phyloP scores from a whole-genome alignment of 2,113 vertebrate genomes.

The Ursus arctos region DNA sequence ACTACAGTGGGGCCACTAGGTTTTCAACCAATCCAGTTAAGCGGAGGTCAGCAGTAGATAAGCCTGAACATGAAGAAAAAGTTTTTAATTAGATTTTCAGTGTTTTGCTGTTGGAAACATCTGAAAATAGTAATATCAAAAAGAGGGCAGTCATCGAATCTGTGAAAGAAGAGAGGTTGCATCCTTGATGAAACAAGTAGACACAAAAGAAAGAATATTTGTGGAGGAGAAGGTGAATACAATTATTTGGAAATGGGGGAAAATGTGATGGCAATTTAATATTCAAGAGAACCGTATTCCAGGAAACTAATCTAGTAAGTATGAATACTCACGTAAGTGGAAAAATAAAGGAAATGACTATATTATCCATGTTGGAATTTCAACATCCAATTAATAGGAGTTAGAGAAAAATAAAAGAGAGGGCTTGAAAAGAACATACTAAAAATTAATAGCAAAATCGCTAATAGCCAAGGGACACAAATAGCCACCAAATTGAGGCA shows the following conservation, averaged over 20 bases:
- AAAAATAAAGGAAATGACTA: neutral
- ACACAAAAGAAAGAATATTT: neutral
- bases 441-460: neutral
- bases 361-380: neutral
- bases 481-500: neutral
- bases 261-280: neutral
- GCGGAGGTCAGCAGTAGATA: neutral
- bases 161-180: neutral
- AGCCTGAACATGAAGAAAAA: neutral
- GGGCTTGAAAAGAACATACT: neutral
- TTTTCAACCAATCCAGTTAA: neutral
- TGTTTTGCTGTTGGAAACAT: neutral
- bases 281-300: neutral
- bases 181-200: neutral
- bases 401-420: neutral
- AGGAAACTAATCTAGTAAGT: neutral
- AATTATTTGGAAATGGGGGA: neutral
- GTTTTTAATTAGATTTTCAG: neutral
- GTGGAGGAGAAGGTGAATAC: fast-evolving
- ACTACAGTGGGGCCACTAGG: neutral
- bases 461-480: neutral
- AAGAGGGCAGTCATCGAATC: neutral
- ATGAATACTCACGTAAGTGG: neutral
- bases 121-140: neutral
- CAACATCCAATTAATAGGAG: neutral